Base-by-base conservation (phyloP, 2,797 vertebrate species). In the Xiphophorus birchmanni region DNA sequence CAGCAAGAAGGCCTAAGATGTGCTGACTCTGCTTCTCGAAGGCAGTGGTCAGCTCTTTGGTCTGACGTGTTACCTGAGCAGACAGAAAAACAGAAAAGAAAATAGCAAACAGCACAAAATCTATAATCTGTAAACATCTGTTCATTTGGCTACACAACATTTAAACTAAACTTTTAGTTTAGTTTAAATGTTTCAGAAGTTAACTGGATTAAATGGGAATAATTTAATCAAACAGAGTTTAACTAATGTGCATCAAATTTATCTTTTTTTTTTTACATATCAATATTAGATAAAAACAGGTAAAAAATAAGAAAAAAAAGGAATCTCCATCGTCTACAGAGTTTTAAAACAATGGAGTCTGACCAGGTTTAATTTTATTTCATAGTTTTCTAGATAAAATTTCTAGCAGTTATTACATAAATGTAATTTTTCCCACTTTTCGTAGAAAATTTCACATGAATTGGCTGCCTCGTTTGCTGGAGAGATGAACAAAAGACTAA, bases 11-110 rank as follows among this genome's bases (percentile, higher is more conserved):
- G 48, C 90, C 92, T 37, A 91, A 88, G 60, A 97, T 96, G 89
- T 97, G 94, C 79, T 88, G 93, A 87, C 94, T 96, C 90, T 97
- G 96, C 76, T 90, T 95, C 78, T 97, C 96, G 75, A 97, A 96
- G 79, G 96, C 96, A 75, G 83, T 84, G 3, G 96, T 96, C 23
- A 97, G 89, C 76, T 96, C 95, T 78, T 92, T 90, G 8, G 96
- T 96, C 92, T 97, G 95, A 80, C 86, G 84, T 26, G 94, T 96
- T 84, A 97, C 94, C 91, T 95, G 78, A 80, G 15, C 82, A 40
- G 32, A 65, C 69, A 76, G 71, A 15, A 58, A 58, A 26, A 74
- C 5, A 1, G 29, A 63, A 60, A 56, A 45, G 6, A 18, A 37
- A 40, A 67, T 18, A 6, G 29, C 17, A 35, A 35, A 35, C 13